Evolutionary conservation across 1,140 invertebrate genomes (phyloP), one percentile per base, ranked within the genome.

Genomic region (Lethrus apterus): DNA sequence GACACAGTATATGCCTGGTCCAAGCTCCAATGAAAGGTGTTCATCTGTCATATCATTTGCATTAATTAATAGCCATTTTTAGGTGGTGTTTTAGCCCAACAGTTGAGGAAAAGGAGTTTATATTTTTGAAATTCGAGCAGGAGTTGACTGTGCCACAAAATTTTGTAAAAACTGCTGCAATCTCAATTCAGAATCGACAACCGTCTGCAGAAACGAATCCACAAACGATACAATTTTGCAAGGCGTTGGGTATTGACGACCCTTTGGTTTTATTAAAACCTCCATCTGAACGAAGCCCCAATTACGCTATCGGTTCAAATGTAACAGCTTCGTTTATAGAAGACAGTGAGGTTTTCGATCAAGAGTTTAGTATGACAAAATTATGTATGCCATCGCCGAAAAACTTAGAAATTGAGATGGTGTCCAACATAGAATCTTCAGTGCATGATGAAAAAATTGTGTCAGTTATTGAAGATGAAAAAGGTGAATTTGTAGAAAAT

Each of bases 191-290:
- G 59, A 46, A 61, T 21, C 54, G 57, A 23, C 70, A 70, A 40
- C 63, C 66, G 0, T 59, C 65, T 31, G 69, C 79, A 1, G 65
- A 76, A 45, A 60, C 79, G 9, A 96, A 96, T 71, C 77, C 83
- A 11, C 93, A 96, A 66, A 93, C 89, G 4, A 76, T 74, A 4
- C 60, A 75, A 29, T 79, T 97, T 41, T 96, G 92, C 70, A 73
- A 83, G n/a, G 80, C 72, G 61, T 66, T 97, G 11, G 75, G 77
- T 4, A 76, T 93, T 9, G 80, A 81, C 50, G 87, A 93, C 73
- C 88, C 90, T 2, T 61, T 79, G 4, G 67, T 64, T 13, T 59
- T 81, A 19, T 63, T 74, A 3, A 36, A 21, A 10, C 34, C 17
- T 26, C 20, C 30, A n/a, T 32, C 31, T 33, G 38, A 40, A 43